phyloP scores from a whole-genome alignment of 2,888 invertebrate species.

The Aethes cnicana region DNA sequence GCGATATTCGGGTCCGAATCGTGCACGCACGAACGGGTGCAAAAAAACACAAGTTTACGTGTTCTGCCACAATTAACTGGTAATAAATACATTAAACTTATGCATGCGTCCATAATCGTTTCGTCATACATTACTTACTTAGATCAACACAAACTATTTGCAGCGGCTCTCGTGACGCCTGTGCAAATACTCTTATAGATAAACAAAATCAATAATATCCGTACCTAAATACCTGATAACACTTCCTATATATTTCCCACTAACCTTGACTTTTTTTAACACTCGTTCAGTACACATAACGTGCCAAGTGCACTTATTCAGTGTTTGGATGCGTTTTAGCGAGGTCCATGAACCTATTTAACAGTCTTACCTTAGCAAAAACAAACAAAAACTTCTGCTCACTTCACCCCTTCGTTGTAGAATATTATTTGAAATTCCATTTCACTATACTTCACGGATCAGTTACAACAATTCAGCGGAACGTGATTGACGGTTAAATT shows the following conservation, averaged over 20 bases:
- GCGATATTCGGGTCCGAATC: constrained; percentile 52
- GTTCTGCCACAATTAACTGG: constrained; percentile 55
- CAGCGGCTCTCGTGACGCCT: constrained; percentile 10
- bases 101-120: constrained; percentile 59
- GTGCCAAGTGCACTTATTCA: not conserved
- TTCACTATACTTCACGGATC: constrained; percentile 45
- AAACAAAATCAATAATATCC: constrained; percentile 53
- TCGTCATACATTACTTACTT: constrained; percentile 50
- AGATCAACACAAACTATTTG: constrained; percentile 23
- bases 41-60: constrained; percentile 50
- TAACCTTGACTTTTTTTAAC: constrained; percentile 25
- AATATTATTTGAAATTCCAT: constrained; percentile 38
- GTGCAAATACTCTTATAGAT: constrained; percentile 36
- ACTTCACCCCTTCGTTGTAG: not conserved
- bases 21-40: constrained; percentile 44
- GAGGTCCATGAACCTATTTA: not conserved
- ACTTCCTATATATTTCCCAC: constrained; percentile 9
- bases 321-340: constrained; percentile 7
- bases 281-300: constrained; percentile 3
- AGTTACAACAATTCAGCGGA: constrained; percentile 33
- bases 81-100: constrained; percentile 42
- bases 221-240: constrained; percentile 21
- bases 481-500: not conserved
- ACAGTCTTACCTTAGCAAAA: not conserved
- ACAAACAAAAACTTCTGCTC: not conserved